Percentiles rank a stretch among this genome's conserved stretches.
Evolutionary conservation across 2,888 invertebrate genomes (phyloP).

Genomic region (Brachynemurus nebulosus): DNA sequence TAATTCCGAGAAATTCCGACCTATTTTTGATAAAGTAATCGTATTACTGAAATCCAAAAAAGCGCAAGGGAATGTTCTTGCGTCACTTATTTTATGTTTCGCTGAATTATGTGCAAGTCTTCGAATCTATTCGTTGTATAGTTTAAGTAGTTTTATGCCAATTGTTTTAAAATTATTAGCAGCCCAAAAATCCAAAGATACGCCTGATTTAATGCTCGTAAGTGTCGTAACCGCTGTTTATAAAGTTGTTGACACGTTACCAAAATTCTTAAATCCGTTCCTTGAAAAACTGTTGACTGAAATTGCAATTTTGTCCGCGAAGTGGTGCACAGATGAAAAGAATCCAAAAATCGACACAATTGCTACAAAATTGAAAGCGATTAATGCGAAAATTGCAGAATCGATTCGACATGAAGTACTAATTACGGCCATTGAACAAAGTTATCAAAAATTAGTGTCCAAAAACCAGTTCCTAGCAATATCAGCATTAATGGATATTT

Average conservation of each 20-base stretch:
- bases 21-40: conserved; percentile 52
- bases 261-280: conserved; percentile 76
- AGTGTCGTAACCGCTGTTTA: conserved; percentile 66
- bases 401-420: conserved; percentile 60
- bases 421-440: conserved; percentile 55
- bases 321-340: conserved; percentile 35
- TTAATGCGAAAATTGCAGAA: conserved; percentile 51
- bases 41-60: conserved; percentile 40
- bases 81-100: conserved; percentile 60
- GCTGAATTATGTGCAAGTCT: conserved; percentile 66
- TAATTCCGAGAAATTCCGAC: conserved; percentile 54
- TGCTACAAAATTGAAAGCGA: conserved; percentile 41
- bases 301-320: conserved; percentile 42
- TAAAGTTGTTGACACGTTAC: conserved; percentile 68
- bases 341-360: conserved; percentile 39
- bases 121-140: conserved; percentile 57
- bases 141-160: conserved; percentile 70
- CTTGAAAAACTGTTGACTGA: conserved; percentile 55
- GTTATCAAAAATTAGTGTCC: conserved; percentile 45
- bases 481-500: conserved; percentile 57
- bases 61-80: conserved; percentile 47
- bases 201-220: conserved; percentile 46
- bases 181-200: conserved; percentile 42
- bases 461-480: conserved; percentile 46
- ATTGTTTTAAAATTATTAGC: conserved; percentile 50